These are phyloP conservation scores for Biston stratarius DNA, from an alignment of 2,888 invertebrate species.

Conservation along the genomic window DNA sequence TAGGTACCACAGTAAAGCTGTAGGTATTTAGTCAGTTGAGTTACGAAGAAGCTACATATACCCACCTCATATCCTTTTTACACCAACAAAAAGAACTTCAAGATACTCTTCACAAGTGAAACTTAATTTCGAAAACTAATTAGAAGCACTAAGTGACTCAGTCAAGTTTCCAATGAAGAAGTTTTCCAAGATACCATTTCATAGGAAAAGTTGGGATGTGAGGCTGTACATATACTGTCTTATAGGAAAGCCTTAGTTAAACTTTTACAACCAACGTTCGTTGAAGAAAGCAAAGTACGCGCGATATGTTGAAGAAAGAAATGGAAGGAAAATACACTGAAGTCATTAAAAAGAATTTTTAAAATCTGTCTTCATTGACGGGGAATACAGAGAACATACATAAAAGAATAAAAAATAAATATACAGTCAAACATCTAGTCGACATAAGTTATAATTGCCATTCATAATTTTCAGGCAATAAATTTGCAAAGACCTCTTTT, in stretches of 20 bases:
- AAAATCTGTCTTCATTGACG: too few species aligned
- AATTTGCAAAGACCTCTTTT: too few species aligned
- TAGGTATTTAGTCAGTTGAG: too few species aligned
- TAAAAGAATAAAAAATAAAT: too few species aligned
- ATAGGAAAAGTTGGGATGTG: constrained; percentile 29
- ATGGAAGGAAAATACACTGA: too few species aligned
- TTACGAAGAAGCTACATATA: too few species aligned
- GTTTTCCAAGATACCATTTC: constrained; percentile 35
- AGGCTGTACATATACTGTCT: constrained; percentile 20
- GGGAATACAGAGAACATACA: too few species aligned
- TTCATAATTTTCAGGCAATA: too few species aligned
- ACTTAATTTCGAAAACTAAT: constrained; percentile 38
- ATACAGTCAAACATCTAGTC: too few species aligned
- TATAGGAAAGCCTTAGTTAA: constrained; percentile 19
- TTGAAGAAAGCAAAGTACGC: background rate
- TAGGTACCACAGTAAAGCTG: too few species aligned
- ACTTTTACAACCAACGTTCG: constrained; percentile 27
- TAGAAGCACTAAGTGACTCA: constrained; percentile 35
- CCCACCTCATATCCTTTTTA: constrained; percentile 7
- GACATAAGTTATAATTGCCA: too few species aligned
- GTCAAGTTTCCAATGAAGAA: constrained; percentile 37
- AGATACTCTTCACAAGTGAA: constrained; percentile 22
- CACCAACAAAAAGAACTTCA: constrained; percentile 29
- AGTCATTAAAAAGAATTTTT: too few species aligned
- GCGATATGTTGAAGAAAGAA: background rate